Conservation (phyloP, 2,888 invertebrate species). For the Drosophila helvetica region DNA sequence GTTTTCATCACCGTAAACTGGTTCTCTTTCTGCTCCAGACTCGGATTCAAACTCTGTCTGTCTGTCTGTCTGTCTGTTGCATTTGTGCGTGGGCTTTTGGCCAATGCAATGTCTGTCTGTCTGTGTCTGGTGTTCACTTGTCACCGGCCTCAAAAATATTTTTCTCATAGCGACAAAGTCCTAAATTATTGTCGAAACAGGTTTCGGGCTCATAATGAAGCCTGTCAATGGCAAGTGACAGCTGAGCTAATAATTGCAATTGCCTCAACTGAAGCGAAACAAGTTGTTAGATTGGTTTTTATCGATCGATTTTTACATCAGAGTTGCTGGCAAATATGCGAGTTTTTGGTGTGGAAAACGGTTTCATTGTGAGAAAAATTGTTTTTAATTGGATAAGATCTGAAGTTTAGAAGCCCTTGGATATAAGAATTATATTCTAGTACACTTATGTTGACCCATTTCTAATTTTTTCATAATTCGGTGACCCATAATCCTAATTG, state of each 20-base stretch:
- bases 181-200: conserved; percentile 57
- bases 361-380: background rate
- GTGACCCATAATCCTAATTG: no score
- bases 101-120: conserved; percentile 11
- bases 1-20: conserved; percentile 26
- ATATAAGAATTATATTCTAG: background rate
- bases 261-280: conserved; percentile 11
- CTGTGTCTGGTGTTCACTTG: conserved; percentile 35
- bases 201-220: conserved; percentile 65
- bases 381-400: background rate
- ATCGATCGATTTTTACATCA: conserved; percentile 1
- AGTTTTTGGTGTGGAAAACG: background rate
- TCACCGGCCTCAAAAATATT: conserved; percentile 34
- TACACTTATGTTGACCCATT: background rate
- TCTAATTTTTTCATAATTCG: no score
- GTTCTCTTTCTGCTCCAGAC: conserved; percentile 14
- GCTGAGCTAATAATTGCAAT: conserved; percentile 61
- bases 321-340: background rate
- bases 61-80: background rate
- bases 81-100: conserved; percentile 25
- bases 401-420: background rate
- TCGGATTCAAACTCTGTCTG: background rate
- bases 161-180: conserved; percentile 57
- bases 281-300: conserved; percentile 6
- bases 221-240: conserved; percentile 61